These are phyloP conservation scores for Holcopasites calliopsidis DNA, from an alignment of 1,140 invertebrate species.

Conservation along the genomic window DNA sequence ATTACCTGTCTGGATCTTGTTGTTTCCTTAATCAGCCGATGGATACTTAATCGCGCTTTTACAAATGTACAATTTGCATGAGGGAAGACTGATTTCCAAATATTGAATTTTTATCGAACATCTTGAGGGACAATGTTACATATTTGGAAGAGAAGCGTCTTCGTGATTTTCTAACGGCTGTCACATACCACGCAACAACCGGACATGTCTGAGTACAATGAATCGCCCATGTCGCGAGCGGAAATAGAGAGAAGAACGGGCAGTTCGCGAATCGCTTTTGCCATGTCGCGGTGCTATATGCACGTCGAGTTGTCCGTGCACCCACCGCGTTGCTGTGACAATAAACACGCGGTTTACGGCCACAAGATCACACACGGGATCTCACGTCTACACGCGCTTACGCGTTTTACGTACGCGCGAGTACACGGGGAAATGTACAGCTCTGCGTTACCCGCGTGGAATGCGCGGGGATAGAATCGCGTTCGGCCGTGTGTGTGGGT, in stretches of 20 bases:
- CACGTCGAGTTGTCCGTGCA: conserved; percentile 45
- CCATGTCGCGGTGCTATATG: conserved; percentile 36
- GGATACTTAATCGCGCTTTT: background rate
- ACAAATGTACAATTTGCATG: background rate
- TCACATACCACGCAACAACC: background rate
- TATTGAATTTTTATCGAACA: no score
- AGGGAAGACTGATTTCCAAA: no score
- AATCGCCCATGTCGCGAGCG: conserved; percentile 16
- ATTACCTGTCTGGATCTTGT: conserved; percentile 4
- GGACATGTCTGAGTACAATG: conserved; percentile 3
- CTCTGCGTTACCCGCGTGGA: conserved; percentile 35
- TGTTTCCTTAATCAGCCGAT: conserved; percentile 24
- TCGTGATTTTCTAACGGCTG: conserved; percentile 16
- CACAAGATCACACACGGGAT: conserved; percentile 1
- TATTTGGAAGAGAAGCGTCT: background rate
- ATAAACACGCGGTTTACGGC: conserved; percentile 49
- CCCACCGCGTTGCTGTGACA: conserved; percentile 41
- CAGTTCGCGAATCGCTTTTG: conserved; percentile 25
- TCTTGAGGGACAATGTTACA: no score
- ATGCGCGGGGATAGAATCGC: conserved; percentile 43
- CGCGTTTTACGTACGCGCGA: conserved; percentile 13
- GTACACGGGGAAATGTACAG: conserved; percentile 48
- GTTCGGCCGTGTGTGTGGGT: background rate
- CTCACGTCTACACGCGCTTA: conserved; percentile 29
- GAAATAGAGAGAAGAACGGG: conserved; percentile 49